Base-by-base conservation (phyloP, 2,113 vertebrate species). In the Brachypodius melanocephalos region DNA sequence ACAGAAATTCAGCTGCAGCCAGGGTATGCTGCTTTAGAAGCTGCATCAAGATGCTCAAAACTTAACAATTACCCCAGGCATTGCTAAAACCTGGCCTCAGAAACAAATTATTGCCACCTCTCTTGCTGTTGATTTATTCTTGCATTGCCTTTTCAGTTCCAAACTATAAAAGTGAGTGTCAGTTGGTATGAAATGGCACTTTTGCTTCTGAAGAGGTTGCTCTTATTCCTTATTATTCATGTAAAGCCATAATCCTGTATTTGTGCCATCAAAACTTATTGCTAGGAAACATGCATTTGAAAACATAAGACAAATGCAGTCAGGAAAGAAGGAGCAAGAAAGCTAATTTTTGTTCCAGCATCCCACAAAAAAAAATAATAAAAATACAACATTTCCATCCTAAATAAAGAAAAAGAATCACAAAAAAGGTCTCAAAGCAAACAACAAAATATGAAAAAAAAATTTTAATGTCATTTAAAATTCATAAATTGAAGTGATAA, bases 231-330 rank as follows among this genome's bases (percentile, higher is more conserved):
- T 43, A 94, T 90, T 88, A 92, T 19, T 67, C 71, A 90, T 49
- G 66, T 74, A 92, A 96, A 97, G 81, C 55, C 65, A 45, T 78
- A 96, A 77, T 88, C 55, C 46, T 87, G 22, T 81, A 18, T 26
- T 69, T 85, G 24, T 78, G 73, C 48, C 78, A 94, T 74, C 68
- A 87, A 80, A 93, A 82, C 6, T 83, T 78, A 91, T 2, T 79
- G 84, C 17, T 91, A 57, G 77, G 69, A 71, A 89, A 90, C 84
- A 80, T 46, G 52, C 29, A 45, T 40, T 85, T 5, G 8, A 38
- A 80, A 83, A 74, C 5, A 93, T 43, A 73, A 93, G 61, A 65
- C 46, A 85, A 68, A 61, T 5, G 9, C 9, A 28, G 63, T 42
- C 48, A 55, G 75, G 20, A 89, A 84, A 38, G 4, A 88, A 85